A percentile compares a stretch with the other conserved stretches of the same genome.
phyloP scores from a whole-genome alignment of 2,113 vertebrate species.

The Sinocyclocheilus anshuiensis region DNA sequence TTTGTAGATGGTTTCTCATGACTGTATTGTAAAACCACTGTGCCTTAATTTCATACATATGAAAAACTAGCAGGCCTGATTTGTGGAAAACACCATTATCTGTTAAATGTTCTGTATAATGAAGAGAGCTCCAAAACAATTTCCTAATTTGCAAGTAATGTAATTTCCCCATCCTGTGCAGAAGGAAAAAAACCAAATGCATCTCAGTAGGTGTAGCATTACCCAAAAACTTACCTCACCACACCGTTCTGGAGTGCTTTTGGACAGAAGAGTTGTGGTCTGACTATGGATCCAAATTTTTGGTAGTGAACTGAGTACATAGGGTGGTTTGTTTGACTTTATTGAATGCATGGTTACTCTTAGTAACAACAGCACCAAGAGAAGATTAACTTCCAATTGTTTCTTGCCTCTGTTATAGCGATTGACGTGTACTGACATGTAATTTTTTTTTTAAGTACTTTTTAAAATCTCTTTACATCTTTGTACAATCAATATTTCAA shows the following conservation, averaged over 20 bases:
- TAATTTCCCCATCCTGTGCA: neutral
- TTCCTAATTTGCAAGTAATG: neutral
- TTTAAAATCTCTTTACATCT: neutral
- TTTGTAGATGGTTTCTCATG: conserved; percentile 27
- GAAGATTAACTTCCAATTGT: conserved; percentile 1
- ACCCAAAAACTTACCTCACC: neutral
- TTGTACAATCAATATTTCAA: neutral
- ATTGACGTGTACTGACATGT: neutral
- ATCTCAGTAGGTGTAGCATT: neutral
- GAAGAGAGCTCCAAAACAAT: neutral
- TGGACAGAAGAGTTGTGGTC: neutral
- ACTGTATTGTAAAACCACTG: conserved; percentile 10
- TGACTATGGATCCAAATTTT: conserved; percentile 12
- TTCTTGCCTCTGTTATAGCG: neutral
- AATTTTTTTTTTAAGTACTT: neutral
- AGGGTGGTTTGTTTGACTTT: neutral
- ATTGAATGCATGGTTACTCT: neutral
- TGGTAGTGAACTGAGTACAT: neutral
- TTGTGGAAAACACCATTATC: neutral
- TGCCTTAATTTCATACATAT: conserved; percentile 16
- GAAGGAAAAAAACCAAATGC: neutral
- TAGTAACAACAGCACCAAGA: neutral
- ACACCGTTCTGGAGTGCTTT: conserved; percentile 4
- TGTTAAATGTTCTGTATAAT: neutral
- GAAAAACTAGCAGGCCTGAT: neutral